Evolutionary conservation across 1,140 invertebrate species (phyloP), one percentile per base, ranked within the genome.

Genomic region (Drosophila nigrodunni): DNA sequence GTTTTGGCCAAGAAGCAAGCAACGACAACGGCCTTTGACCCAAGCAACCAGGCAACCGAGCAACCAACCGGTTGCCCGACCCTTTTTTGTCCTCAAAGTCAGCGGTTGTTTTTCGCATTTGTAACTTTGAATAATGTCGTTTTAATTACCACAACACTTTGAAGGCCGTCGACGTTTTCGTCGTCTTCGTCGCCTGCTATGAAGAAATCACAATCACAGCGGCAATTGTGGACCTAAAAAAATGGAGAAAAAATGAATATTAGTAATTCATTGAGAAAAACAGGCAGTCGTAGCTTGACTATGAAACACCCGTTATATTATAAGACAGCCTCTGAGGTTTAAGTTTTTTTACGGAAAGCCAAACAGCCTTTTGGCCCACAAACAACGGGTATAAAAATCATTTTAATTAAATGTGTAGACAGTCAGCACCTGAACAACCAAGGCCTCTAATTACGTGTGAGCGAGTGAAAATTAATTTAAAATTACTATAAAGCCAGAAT

Each of bases 91-190:
- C 18, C 39, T 18, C 37, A 61, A 75, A 35, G 25, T 58, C 13
- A 44, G 21, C 37, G 21, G 37, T 35, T 65, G 39, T 41, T 72
- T 71, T 57, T 58, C 35, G 58, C 61, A 76, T 76, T 79, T 77
- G 74, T 78, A 67, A 70, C 65, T 78, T 85, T 89, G 78, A 89
- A 85, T 89, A 89, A 89, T 89, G 85, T 90, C 86, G 80, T 89
- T 89, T 89, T 89, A 89, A 89, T 90, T 89, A 89, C 85, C 86
- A 69, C 86, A 78, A 78, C 78, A 85, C 76, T 80, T 74, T 68
- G 71, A 77, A 58, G 64, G 58, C 37, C 54, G 13, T 35, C 52
- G 37, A 7, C 44, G 44, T 15, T 46, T 10, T 46, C 44, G 18
- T 18, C 34, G 52, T 10, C 52, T 15, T 65, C 21, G 25, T 52